Evolutionary conservation across 2,113 vertebrate species (phyloP), one percentile per base, ranked within the genome.

Genomic region (Puffinus mauretanicus): DNA sequence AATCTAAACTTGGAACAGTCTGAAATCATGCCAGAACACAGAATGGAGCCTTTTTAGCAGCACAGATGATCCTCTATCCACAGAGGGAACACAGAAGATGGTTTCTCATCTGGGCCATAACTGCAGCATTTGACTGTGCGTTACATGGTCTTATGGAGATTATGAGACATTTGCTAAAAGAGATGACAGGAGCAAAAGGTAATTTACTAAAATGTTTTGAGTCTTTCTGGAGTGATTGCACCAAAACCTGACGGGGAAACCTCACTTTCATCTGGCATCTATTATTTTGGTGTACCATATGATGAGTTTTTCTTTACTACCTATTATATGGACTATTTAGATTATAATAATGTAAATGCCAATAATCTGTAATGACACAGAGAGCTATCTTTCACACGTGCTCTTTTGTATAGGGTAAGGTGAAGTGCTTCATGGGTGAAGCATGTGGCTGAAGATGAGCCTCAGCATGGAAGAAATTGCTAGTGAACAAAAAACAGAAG

Each of bases 51-150:
- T 96, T 82, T 87, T 96, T 96, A 96, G 90, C 96, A 93, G 96
- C 93, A 97, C 96, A 97, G 96, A 97, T 96, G 96, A 96, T 91
- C 62, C 66, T 75, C 70, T 76, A 54, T 88, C 84, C 6, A 5
- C 58, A 85, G 34, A 96, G 40, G n/a, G 90, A 97, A 97, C 90
- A 97, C 96, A 97, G 96, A 97, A 96, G 94, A 97, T 96, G 96
- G 94, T 96, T 93, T 88, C 70, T 97, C 96, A 95, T 94, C 96
- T 97, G 96, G 96, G 87, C 49, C 82, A 42, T 93, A 95, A 76
- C 92, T 96, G 81, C 52, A 91, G 57, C 78, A 66, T 88, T 94
- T 82, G 66, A 93, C 30, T 95, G 46, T 54, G 78, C 94, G 70
- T 52, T 94, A 85, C 44, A 85, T 77, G 78, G 78, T 93, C 49